Evolutionary conservation across 2,797 vertebrate species (phyloP).

Genomic region (Heliangelus exortis): DNA sequence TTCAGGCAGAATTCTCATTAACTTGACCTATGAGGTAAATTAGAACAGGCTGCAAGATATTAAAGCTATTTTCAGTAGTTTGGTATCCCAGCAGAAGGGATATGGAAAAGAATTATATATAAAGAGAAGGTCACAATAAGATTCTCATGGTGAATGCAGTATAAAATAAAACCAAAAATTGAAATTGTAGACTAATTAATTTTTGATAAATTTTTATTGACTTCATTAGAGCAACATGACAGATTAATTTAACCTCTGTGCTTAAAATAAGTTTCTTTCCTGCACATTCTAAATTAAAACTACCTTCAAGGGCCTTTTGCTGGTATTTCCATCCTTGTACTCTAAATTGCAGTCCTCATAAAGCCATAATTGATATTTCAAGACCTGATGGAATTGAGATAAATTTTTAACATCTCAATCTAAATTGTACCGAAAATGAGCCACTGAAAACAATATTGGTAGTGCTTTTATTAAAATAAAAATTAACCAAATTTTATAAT

Average conservation of each 20-base stretch:
- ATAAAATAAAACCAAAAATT: neutral
- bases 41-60: neutral
- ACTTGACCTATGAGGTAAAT: neutral
- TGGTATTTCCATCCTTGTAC: neutral
- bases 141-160: neutral
- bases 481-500: neutral
- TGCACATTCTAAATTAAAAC: neutral
- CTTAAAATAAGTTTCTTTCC: neutral
- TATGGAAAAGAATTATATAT: neutral
- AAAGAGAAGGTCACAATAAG: neutral
- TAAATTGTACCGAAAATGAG: neutral
- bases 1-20: neutral
- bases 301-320: neutral
- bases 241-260: neutral
- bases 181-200: neutral
- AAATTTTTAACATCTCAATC: neutral
- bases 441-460: neutral
- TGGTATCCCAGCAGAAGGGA: neutral
- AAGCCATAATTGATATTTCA: neutral
- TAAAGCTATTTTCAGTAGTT: neutral
- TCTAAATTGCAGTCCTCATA: neutral
- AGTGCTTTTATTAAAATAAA: neutral
- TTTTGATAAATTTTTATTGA: neutral
- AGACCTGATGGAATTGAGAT: neutral
- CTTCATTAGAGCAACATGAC: neutral